Percentiles rank a stretch among this genome's conserved stretches.
Evolutionary conservation across 2,888 invertebrate genomes (phyloP).

Genomic region (Nymphalis c-album): DNA sequence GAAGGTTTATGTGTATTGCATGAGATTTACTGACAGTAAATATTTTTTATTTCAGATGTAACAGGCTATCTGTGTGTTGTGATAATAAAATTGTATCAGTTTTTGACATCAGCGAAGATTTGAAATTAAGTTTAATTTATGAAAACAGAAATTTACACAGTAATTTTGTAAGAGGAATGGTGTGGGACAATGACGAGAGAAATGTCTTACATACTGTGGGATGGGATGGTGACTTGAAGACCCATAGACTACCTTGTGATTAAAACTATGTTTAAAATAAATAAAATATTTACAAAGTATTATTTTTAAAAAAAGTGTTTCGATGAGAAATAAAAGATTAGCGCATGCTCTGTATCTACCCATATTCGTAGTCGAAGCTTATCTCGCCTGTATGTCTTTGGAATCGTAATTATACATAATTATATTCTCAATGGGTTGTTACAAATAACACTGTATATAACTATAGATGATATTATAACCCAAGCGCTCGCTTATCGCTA

Average conservation of each 20-base stretch:
- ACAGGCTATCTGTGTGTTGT: conserved; percentile 68
- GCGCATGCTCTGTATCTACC: too few species aligned
- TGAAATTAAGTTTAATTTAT: conserved; percentile 52
- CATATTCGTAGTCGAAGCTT: too few species aligned
- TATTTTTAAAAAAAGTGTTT: too few species aligned
- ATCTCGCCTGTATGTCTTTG: too few species aligned
- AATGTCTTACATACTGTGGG: conserved; percentile 76
- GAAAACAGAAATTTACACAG: conserved; percentile 62
- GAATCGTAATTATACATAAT: too few species aligned
- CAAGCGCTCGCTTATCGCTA: too few species aligned
- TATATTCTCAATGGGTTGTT: too few species aligned
- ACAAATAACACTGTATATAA: too few species aligned
- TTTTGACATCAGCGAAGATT: conserved; percentile 52
- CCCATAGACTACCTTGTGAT: conserved; percentile 52
- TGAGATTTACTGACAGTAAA: background rate
- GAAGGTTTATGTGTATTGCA: too few species aligned
- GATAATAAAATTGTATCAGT: conserved; percentile 72
- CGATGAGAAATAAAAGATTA: too few species aligned
- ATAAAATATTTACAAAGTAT: too few species aligned
- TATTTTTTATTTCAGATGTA: conserved; percentile 47
- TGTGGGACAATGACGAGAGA: conserved; percentile 70
- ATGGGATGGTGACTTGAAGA: conserved; percentile 79
- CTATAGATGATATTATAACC: too few species aligned
- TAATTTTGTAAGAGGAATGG: conserved; percentile 78
- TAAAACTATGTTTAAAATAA: background rate